A percentile compares a stretch with the other conserved stretches of the same genome.
Evolutionary conservation across 1,140 invertebrate species (phyloP).

Genomic region (Rhagoletis zephyria): DNA sequence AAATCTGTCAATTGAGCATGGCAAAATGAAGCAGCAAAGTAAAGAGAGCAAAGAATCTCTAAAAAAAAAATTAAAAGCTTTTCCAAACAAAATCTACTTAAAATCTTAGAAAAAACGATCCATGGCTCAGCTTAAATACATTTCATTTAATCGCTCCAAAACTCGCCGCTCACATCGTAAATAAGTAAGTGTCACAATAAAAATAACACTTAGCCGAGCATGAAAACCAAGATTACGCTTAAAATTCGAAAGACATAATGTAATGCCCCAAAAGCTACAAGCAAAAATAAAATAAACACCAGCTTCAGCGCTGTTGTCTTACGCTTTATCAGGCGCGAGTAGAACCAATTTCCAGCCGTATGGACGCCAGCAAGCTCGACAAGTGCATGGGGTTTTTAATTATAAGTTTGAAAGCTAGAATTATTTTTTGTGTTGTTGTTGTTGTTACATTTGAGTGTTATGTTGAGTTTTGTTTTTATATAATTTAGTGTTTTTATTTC

Average conservation of each 20-base stretch:
- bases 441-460: background rate
- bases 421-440: background rate
- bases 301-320: background rate
- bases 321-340: background rate
- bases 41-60: background rate
- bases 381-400: background rate
- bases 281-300: background rate
- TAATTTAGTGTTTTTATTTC: background rate
- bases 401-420: background rate
- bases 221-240: background rate
- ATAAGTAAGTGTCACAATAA: background rate
- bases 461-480: background rate
- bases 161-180: conserved; percentile 1
- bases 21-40: no score
- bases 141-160: background rate
- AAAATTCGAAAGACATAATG: background rate
- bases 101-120: background rate
- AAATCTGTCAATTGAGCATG: background rate
- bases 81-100: background rate
- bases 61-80: background rate
- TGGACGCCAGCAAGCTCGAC: background rate
- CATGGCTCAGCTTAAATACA: background rate
- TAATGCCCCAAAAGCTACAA: background rate
- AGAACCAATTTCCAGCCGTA: conserved; percentile 1
- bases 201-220: background rate